Evolutionary conservation across 2,113 vertebrate genomes (phyloP).

Genomic region (Saccopteryx leptura): DNA sequence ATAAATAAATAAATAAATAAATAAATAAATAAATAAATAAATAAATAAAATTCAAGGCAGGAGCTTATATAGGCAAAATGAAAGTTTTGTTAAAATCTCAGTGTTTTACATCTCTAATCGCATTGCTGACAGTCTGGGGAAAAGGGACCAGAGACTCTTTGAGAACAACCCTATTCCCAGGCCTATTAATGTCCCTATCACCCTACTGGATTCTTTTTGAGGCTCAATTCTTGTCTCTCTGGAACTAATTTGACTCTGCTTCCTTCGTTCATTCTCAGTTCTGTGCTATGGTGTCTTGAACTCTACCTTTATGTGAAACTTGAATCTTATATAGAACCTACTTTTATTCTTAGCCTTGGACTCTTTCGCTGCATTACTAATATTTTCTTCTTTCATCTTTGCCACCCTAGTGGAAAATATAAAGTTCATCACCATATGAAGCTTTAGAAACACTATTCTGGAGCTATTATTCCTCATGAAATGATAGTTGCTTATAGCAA

Average conservation of each 20-base stretch:
- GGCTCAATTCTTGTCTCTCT: neutral
- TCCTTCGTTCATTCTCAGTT: neutral
- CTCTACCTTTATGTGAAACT: neutral
- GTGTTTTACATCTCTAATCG: neutral
- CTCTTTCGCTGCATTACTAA: slow-evolving; percentile 44
- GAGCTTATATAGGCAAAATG: neutral
- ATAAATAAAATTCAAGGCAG: neutral
- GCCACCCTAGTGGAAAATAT: slow-evolving; percentile 21
- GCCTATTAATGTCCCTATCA: too few species aligned
- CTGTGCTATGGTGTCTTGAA: neutral
- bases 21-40: neutral
- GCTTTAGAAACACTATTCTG: neutral
- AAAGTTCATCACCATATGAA: slow-evolving; percentile 10
- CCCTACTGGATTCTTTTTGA: neutral
- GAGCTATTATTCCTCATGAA: neutral
- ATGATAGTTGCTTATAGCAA: neutral
- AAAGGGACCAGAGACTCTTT: neutral
- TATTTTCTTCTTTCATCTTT: slow-evolving; percentile 38
- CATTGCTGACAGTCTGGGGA: neutral
- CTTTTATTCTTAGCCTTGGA: neutral
- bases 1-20: too few species aligned
- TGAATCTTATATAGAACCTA: neutral
- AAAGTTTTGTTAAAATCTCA: neutral
- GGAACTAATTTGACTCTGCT: neutral
- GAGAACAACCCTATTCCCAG: neutral